These are phyloP conservation scores for Papilio polytes DNA, from an alignment of 1,140 invertebrate genomes.

Conservation along the genomic window DNA sequence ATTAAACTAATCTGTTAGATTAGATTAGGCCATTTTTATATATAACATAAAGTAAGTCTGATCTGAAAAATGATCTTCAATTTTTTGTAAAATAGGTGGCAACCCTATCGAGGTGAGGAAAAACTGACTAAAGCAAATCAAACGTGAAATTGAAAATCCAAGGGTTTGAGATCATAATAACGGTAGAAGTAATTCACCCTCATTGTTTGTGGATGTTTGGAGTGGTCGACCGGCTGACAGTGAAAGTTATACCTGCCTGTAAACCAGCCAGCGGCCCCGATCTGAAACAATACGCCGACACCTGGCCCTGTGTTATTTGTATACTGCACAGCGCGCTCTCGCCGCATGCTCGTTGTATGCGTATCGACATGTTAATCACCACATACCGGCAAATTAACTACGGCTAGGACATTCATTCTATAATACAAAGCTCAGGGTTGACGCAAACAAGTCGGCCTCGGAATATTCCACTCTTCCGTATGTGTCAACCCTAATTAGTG, in stretches of 20 bases:
- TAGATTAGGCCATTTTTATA: not conserved
- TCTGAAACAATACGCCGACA: conserved; percentile 89
- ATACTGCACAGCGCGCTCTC: conserved; percentile 55
- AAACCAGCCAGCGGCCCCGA: conserved; percentile 93
- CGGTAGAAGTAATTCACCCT: conserved; percentile 87
- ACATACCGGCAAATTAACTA: conserved; percentile 45
- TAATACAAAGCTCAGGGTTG: conserved; percentile 42
- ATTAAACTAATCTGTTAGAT: not conserved
- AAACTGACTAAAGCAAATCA: conserved; percentile 13
- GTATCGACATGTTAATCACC: conserved; percentile 56
- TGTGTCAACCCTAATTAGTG: conserved; percentile 33
- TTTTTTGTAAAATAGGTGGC: conserved; percentile 4
- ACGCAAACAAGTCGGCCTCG: conserved; percentile 26
- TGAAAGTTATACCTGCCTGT: conserved; percentile 96
- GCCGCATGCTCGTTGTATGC: conserved; percentile 47
- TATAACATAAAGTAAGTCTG: not conserved
- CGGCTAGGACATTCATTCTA: conserved; percentile 32
- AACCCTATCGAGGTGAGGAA: conserved; percentile 24
- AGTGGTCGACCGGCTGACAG: conserved; percentile 98
- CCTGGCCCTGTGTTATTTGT: conserved; percentile 75
- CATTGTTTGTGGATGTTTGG: conserved; percentile 93
- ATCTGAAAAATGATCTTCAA: not conserved
- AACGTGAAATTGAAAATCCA: conserved; percentile 30
- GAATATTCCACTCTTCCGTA: not conserved
- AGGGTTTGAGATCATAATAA: conserved; percentile 50